phyloP scores from a whole-genome alignment of 2,797 vertebrate genomes.

The Acrossocheilus wenchowensis region DNA sequence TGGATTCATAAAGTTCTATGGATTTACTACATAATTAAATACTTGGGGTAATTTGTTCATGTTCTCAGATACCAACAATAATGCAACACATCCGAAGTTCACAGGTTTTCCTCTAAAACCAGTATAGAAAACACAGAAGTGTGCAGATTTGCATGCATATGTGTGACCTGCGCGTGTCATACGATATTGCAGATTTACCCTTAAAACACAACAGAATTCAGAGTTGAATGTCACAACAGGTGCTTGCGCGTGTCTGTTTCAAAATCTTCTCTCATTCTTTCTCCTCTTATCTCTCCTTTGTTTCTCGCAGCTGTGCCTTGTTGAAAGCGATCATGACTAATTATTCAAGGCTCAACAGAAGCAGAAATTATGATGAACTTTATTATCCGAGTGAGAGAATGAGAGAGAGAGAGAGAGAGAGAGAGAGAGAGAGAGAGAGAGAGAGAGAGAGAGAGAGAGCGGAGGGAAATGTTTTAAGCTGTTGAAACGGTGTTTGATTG shows the following conservation, averaged over 20 bases:
- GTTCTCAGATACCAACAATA: neutral
- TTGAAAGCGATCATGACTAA: slow-evolving; percentile 52
- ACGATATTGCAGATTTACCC: slow-evolving; percentile 13
- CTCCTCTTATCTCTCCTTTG: slow-evolving; percentile 42
- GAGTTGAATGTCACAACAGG: slow-evolving; percentile 43
- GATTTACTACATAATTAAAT: neutral
- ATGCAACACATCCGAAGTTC: neutral
- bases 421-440: too few relatives aligned
- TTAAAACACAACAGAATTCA: slow-evolving; percentile 16
- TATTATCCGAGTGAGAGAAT: slow-evolving; percentile 19
- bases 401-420: neutral
- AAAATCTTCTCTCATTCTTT: slow-evolving; percentile 36
- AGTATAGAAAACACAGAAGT: neutral
- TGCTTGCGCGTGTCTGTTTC: slow-evolving; percentile 36
- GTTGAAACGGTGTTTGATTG: slow-evolving; percentile 41
- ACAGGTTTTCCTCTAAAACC: neutral
- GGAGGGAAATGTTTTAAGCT: slow-evolving; percentile 36
- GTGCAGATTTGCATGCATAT: neutral
- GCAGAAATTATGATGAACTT: slow-evolving; percentile 49
- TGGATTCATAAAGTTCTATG: neutral
- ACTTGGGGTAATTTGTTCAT: neutral
- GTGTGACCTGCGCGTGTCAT: neutral
- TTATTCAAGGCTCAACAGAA: slow-evolving; percentile 52
- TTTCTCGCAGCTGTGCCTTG: slow-evolving; percentile 48
- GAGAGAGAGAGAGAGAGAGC: neutral